Conservation (phyloP, 2,888 invertebrate genomes). For the Diadegma fenestrale region DNA sequence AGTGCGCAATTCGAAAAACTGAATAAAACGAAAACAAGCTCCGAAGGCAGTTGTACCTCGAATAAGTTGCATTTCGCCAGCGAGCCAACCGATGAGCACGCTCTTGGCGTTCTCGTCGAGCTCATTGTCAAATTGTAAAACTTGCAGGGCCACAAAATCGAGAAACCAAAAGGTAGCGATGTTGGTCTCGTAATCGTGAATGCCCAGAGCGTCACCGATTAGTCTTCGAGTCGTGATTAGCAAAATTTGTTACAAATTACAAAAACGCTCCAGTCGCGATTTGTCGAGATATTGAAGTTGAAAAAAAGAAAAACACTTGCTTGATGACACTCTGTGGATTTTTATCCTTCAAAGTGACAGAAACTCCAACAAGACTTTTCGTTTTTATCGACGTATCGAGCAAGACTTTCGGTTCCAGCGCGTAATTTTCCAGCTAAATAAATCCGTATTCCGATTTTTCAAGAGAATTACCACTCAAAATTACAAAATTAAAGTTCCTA, state of each 20-base stretch:
- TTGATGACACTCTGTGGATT: slow-evolving; percentile 70
- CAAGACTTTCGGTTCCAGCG: not conserved
- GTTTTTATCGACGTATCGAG: slow-evolving; percentile 43
- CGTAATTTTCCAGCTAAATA: not conserved
- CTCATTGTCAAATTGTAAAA: slow-evolving; percentile 63
- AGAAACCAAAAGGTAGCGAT: slow-evolving; percentile 86
- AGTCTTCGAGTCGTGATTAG: slow-evolving; percentile 77
- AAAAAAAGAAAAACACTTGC: slow-evolving; percentile 59
- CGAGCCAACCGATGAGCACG: slow-evolving; percentile 77
- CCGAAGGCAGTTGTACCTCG: too few relatives aligned
- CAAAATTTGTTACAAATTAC: not conserved
- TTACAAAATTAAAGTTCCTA: too few relatives aligned
- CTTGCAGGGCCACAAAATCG: slow-evolving; percentile 84
- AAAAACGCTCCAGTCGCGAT: not conserved
- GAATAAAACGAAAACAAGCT: too few relatives aligned
- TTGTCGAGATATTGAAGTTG: not conserved
- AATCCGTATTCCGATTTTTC: not conserved
- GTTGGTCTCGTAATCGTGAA: slow-evolving; percentile 84
- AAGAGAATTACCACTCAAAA: too few relatives aligned
- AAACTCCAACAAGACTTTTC: slow-evolving; percentile 64
- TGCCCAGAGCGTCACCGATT: slow-evolving; percentile 84
- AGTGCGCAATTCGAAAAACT: not conserved
- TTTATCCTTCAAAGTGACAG: slow-evolving; percentile 64
- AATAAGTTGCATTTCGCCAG: slow-evolving; percentile 77
- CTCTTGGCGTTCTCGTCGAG: slow-evolving; percentile 71